Percentiles rank a stretch among this genome's conserved stretches.
phyloP scores from a whole-genome alignment of 2,888 invertebrate genomes.

The Lampropteryx suffumata region DNA sequence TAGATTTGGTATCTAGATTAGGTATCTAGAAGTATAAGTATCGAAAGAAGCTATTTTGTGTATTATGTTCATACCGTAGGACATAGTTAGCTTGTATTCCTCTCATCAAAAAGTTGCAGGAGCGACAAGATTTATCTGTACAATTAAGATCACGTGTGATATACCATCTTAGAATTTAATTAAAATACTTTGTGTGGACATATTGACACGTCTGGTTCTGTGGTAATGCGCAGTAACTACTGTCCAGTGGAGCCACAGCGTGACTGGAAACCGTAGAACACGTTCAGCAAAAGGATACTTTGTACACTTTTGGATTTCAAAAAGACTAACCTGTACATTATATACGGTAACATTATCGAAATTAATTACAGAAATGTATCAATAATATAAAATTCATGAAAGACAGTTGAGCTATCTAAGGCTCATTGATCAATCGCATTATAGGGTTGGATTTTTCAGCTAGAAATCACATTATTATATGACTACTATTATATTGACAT shows the following conservation, averaged over 20 bases:
- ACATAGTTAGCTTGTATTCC: background rate
- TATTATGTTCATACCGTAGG: constrained; percentile 1
- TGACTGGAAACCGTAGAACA: background rate
- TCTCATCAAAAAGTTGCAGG: constrained; percentile 23
- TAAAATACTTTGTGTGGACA: constrained; percentile 36
- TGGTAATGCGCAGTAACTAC: constrained; percentile 38
- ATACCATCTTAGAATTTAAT: constrained; percentile 38
- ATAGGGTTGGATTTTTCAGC: no score
- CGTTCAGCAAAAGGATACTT: background rate
- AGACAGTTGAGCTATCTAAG: no score
- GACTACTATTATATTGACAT: no score
- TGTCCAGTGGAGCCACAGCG: constrained; percentile 18
- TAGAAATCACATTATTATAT: no score
- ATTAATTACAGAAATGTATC: no score
- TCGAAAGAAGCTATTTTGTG: background rate
- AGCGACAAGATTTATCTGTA: constrained; percentile 34
- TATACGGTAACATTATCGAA: no score
- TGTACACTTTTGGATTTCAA: no score
- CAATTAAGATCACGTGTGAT: constrained; percentile 40
- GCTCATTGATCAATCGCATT: no score
- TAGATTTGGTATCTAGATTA: no score
- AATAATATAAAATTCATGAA: no score
- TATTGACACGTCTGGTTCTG: constrained; percentile 32
- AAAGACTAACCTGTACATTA: no score
- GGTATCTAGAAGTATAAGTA: no score